These are phyloP conservation scores for Dendrolimus kikuchii DNA, from an alignment of 1,140 invertebrate species.

Conservation along the genomic window DNA sequence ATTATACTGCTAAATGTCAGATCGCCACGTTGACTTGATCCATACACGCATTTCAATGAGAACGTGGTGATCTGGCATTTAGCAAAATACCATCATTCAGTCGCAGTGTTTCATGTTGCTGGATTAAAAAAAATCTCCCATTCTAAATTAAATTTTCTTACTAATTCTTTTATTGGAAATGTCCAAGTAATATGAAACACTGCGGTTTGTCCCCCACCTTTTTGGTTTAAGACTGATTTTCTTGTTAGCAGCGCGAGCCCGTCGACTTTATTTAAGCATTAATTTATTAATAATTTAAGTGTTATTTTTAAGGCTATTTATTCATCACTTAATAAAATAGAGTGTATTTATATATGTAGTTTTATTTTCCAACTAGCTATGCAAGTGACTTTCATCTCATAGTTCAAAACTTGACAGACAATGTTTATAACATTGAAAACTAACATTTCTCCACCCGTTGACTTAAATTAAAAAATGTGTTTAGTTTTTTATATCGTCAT, in stretches of 20 bases:
- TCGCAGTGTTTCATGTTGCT: conserved; percentile 49
- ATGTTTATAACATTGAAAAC: too few relatives aligned
- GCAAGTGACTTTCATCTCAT: too few relatives aligned
- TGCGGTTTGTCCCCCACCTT: conserved; percentile 20
- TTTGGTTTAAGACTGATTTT: conserved; percentile 40
- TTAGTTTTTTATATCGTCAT: too few relatives aligned
- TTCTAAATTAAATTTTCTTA: not conserved
- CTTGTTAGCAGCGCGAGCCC: conserved; percentile 56
- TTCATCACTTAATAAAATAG: conserved; percentile 61
- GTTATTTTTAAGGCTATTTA: conserved; percentile 60
- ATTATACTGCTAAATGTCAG: conserved; percentile 51
- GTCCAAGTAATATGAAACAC: conserved; percentile 42
- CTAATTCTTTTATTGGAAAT: too few relatives aligned
- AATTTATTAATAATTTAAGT: conserved; percentile 54
- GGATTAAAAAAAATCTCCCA: conserved; percentile 18
- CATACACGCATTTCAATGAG: conserved; percentile 17
- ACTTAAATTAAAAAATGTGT: too few relatives aligned
- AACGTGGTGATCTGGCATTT: conserved; percentile 65
- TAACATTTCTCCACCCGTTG: too few relatives aligned
- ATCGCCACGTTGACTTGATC: conserved; percentile 58
- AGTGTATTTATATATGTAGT: conserved; percentile 22
- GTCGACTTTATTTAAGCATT: conserved; percentile 63
- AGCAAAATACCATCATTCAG: conserved; percentile 27
- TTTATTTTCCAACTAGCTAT: conserved; percentile 23
- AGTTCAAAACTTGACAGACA: too few relatives aligned